Base-by-base conservation (phyloP, 2,797 vertebrate species). In the Oryzias sinensis region DNA sequence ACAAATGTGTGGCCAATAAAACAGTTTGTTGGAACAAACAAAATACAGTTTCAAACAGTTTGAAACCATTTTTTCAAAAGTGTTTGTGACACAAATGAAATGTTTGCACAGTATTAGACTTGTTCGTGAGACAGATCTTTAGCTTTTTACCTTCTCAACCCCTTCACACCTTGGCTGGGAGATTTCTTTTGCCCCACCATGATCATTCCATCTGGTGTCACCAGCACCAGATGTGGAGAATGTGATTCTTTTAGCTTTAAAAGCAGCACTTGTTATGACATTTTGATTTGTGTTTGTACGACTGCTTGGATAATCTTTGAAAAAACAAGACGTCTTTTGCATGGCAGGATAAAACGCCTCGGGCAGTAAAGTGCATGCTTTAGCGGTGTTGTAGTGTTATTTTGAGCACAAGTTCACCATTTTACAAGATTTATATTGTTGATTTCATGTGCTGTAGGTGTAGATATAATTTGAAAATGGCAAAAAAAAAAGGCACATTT, bases 131-230 rank as follows among this genome's bases (percentile, higher is more conserved):
- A 87, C 85, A 87, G 85, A 87, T 89, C 80, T 76, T 62, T 53
- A 62, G 40, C 71, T 75, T 76, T 74, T 50, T 3, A 60, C 72
- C 65, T 16, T 64, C 49, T 62, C 56, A 57, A 53, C 70, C 59
- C 68, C 53, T 55, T 72, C 75, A 48, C 64, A 37, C 68, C 71
- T 58, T 82, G 74, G 70, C 78, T 79, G 82, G 76, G 78, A 81
- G 81, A 68, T 71, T 73, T 79, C 79, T 42, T 78, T 81, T 80
- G 64, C 81, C 72, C 77, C 76, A 75, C 72, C 83, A 75, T 72
- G 82, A 84, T 83, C 85, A 87, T 87, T 85, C 75, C 81, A 78
- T 81, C 74, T 74, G 74, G 78, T 82, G 74, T 74, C 73, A 29
- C 71, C 62, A 63, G 68, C 72, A 71, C 70, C 82, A 84, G 80